Evolutionary conservation across 2,797 vertebrate species (phyloP).

Genomic region (Falco biarmicus): DNA sequence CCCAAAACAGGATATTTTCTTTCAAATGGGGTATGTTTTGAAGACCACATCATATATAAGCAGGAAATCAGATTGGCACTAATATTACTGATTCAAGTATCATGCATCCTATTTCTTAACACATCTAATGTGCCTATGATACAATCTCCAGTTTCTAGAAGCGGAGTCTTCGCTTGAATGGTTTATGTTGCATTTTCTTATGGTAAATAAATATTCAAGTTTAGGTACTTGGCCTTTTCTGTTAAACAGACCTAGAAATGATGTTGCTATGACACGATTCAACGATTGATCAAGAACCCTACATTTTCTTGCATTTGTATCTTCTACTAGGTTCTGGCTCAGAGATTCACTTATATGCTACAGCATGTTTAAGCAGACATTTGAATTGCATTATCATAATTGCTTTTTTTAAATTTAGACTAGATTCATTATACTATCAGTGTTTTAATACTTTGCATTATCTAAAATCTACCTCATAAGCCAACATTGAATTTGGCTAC

Average conservation of each 20-base stretch:
- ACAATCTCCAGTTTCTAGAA: not conserved
- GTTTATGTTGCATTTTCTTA: not conserved
- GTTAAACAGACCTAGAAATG: not conserved
- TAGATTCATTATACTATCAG: not conserved
- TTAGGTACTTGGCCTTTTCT: not conserved
- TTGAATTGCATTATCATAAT: not conserved
- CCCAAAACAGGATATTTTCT: not conserved
- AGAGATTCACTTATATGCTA: not conserved
- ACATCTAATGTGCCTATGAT: not conserved
- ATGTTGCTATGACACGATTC: not conserved
- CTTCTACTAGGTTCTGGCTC: not conserved
- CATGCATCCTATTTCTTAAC: not conserved
- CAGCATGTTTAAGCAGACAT: not conserved
- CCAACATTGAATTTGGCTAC: not conserved
- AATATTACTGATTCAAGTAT: not conserved
- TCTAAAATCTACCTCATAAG: not conserved
- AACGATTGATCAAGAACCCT: not conserved
- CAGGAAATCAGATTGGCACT: not conserved
- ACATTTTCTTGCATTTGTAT: not conserved
- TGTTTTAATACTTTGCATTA: not conserved
- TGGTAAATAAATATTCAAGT: not conserved
- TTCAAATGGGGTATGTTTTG: not conserved
- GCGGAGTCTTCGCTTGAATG: fast-evolving
- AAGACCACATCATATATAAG: not conserved
- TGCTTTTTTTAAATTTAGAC: not conserved